phyloP scores from a whole-genome alignment of 2,797 vertebrate species.

The Rhyacichthys aspro region DNA sequence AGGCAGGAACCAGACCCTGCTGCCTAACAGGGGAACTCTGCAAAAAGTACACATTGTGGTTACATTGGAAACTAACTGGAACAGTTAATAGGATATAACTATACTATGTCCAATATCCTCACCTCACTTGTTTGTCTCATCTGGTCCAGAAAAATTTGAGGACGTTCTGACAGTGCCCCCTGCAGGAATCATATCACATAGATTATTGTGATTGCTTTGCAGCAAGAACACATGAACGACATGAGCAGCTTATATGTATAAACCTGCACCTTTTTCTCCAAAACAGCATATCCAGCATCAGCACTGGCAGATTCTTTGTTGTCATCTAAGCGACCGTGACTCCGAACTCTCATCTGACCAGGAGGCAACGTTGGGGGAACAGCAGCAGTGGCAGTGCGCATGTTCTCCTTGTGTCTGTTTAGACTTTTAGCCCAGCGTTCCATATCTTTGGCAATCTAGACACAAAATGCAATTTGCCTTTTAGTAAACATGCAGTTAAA shows the following conservation, averaged over 20 bases:
- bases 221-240: no score
- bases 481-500: neutral
- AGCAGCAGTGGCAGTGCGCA: conserved; percentile 81
- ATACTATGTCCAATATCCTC: conserved; percentile 58
- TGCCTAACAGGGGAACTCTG: conserved; percentile 75
- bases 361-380: conserved; percentile 52
- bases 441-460: conserved; percentile 93
- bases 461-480: conserved; percentile 8
- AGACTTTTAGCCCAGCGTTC: conserved; percentile 93
- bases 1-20: conserved; percentile 85
- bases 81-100: neutral
- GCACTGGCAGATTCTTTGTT: conserved; percentile 88
- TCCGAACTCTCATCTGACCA: conserved; percentile 58
- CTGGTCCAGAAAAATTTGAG: conserved; percentile 86
- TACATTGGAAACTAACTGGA: neutral
- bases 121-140: conserved; percentile 84
- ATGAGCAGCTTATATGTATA: neutral
- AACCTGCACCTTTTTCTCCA: conserved; percentile 88
- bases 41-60: neutral
- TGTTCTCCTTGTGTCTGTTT: conserved; percentile 91
- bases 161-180: conserved; percentile 87
- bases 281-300: conserved; percentile 90
- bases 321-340: conserved; percentile 79
- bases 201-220: neutral
- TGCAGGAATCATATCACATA: conserved; percentile 48